These are phyloP conservation scores for Spea multiplicata DNA, from an alignment of 2,113 vertebrate genomes.

Conservation along the genomic window DNA sequence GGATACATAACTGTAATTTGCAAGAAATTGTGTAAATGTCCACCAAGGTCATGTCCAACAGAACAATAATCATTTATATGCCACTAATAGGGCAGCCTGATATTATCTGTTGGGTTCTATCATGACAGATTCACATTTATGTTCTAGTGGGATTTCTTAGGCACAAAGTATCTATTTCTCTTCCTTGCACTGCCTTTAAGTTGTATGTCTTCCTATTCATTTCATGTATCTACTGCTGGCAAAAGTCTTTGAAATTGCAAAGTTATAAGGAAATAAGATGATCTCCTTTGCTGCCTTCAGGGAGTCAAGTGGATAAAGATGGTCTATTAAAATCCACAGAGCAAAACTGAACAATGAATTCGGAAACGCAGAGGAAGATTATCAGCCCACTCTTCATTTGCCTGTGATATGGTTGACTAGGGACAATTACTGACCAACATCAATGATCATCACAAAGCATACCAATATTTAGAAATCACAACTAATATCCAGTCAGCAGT, in stretches of 20 bases:
- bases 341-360: conserved; percentile 36
- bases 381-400: not conserved
- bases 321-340: conserved; percentile 46
- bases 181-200: conserved; percentile 30
- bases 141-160: conserved; percentile 25
- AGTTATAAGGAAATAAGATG: conserved; percentile 43
- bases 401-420: conserved; percentile 1
- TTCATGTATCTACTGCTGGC: conserved; percentile 43
- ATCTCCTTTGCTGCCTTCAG: conserved; percentile 45
- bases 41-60: too few relatives aligned
- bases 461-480: not conserved
- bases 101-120: conserved; percentile 29
- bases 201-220: conserved; percentile 37
- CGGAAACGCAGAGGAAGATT: not conserved
- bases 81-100: not conserved
- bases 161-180: conserved; percentile 44
- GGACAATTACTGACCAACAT: conserved; percentile 2
- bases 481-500: not conserved
- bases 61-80: conserved; percentile 2
- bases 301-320: conserved; percentile 37
- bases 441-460: not conserved
- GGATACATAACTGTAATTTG: too few relatives aligned
- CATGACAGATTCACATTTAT: conserved; percentile 36
- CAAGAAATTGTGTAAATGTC: too few relatives aligned
- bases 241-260: conserved; percentile 44